These are phyloP conservation scores for Microctonus aethiopoides DNA, from an alignment of 2,888 invertebrate species.

Conservation along the genomic window DNA sequence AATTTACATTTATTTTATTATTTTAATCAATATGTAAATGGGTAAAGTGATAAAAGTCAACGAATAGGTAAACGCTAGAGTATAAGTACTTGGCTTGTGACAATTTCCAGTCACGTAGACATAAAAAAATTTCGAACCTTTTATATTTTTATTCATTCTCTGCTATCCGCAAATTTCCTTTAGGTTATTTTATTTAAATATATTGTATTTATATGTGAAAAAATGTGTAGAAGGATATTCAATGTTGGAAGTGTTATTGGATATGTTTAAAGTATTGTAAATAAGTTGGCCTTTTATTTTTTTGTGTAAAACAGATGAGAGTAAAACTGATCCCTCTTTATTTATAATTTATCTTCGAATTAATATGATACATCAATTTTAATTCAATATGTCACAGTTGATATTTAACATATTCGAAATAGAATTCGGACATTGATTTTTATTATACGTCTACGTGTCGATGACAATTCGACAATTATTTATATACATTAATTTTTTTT, in stretches of 20 bases:
- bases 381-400: constrained; percentile 24
- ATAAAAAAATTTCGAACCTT: constrained; percentile 41
- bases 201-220: constrained; percentile 1
- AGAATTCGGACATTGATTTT: constrained; percentile 35
- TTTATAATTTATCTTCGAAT: constrained; percentile 50
- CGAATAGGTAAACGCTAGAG: constrained; percentile 46
- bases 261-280: constrained; percentile 29
- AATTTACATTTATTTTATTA: constrained; percentile 29
- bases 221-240: background rate
- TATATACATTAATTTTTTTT: constrained; percentile 28
- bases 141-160: constrained; percentile 6
- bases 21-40: constrained; percentile 31
- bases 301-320: constrained; percentile 61
- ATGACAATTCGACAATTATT: constrained; percentile 4
- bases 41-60: constrained; percentile 35
- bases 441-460: background rate
- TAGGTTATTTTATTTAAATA: background rate
- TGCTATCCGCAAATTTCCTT: background rate
- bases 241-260: constrained; percentile 12
- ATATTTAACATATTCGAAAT: constrained; percentile 30
- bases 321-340: constrained; percentile 49
- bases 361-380: constrained; percentile 41
- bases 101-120: constrained; percentile 47
- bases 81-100: constrained; percentile 35
- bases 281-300: constrained; percentile 17